Evolutionary conservation across 2,113 vertebrate genomes (phyloP), one percentile per base, ranked within the genome.

Genomic region (Gobio gobio): DNA sequence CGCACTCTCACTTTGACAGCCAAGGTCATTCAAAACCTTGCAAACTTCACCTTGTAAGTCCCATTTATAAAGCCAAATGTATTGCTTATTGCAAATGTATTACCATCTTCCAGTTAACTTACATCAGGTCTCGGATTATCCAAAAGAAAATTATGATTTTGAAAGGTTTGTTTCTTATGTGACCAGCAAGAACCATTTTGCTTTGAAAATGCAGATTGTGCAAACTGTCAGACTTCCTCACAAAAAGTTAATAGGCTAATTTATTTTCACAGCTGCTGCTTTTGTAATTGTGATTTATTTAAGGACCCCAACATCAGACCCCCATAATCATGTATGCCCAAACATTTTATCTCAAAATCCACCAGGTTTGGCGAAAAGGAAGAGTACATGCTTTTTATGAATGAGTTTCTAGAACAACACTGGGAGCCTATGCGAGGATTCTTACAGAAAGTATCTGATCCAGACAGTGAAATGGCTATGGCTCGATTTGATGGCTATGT

Each of bases 331-430:
- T n/a, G n/a, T n/a, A n/a, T n/a, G n/a, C n/a, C n/a, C n/a, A n/a
- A n/a, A n/a, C n/a, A n/a, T n/a, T 33, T 86, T 45, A 1, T 79
- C 51, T 85, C 63, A 1, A 40, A 78, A 43, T 87, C 26, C 12
- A 82, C 54, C 91, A 99, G 98, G 83, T 99, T 99, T 83, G 98
- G 98, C 0, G 97, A 98, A 86, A 99, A 99, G 88, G 98, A 99
- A 86, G 96, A 95, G 84, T 99, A 99, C 92, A 99, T 99, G 98
- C 89, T 93, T 74, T 99, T 99, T 85, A 98, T 99, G 98, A 98
- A 98, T 1, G 94, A 94, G 7, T 99, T 98, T 91, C 86, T 99
- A 91, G 91, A 97, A 92, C 93, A 92, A 54, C 93, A 96, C 86
- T 95, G 95, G 92, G 93, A 96, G 20, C 89, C 93, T 83, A 99